phyloP scores from a whole-genome alignment of 2,888 invertebrate genomes.

The Mythimna albipuncta region DNA sequence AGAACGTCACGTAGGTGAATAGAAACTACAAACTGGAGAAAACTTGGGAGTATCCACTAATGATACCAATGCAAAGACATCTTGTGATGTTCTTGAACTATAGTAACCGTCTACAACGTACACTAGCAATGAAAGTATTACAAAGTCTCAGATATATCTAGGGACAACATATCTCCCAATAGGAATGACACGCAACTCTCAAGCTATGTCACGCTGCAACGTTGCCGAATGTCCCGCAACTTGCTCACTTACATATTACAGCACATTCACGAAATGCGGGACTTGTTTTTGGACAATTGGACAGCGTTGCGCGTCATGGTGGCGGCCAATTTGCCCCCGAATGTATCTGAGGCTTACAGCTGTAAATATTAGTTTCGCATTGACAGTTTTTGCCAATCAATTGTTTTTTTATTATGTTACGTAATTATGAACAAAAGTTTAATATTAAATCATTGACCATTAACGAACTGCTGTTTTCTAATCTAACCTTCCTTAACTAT shows the following conservation, averaged over 20 bases:
- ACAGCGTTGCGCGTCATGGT: no score
- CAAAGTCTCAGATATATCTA: no score
- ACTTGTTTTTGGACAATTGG: no score
- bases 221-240: no score
- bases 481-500: background rate
- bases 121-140: no score
- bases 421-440: background rate
- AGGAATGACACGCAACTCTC: no score
- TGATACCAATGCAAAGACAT: background rate
- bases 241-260: no score
- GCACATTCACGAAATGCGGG: no score
- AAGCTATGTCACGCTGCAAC: no score
- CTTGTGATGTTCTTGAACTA: background rate
- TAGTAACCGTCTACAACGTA: background rate
- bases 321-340: no score
- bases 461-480: background rate
- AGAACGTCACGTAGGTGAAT: conserved; percentile 15
- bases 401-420: conserved; percentile 2
- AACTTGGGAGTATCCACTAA: background rate
- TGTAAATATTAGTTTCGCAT: background rate
- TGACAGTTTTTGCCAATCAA: background rate
- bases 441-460: conserved; percentile 11
- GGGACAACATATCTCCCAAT: no score
- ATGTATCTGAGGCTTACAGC: background rate
- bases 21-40: background rate